These are phyloP conservation scores for Heteromormyrus szaboi DNA, from an alignment of 2,797 vertebrate genomes.

Conservation along the genomic window DNA sequence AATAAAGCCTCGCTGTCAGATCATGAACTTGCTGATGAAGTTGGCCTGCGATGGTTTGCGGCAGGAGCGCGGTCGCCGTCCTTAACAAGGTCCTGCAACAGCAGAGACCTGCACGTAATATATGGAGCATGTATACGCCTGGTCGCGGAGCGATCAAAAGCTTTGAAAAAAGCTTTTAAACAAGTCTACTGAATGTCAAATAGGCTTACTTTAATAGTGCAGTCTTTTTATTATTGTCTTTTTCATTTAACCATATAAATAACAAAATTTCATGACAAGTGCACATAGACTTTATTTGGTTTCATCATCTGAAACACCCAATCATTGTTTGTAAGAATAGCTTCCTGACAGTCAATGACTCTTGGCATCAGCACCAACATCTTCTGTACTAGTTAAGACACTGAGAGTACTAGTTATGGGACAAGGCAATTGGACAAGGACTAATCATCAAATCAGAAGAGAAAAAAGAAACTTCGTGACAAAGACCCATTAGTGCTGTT, in stretches of 20 bases:
- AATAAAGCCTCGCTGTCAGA: neutral
- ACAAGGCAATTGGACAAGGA: constrained; percentile 10
- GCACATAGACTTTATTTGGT: neutral
- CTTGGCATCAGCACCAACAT: neutral
- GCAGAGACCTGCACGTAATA: neutral
- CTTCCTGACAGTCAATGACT: neutral
- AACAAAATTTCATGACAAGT: neutral
- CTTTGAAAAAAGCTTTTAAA: neutral
- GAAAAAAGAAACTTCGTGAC: constrained; percentile 9
- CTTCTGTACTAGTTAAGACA: neutral
- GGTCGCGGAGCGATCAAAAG: neutral
- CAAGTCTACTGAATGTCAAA: neutral
- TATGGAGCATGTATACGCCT: neutral
- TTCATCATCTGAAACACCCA: neutral
- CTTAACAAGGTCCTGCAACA: neutral
- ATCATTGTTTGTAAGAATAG: neutral
- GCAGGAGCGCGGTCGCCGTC: neutral
- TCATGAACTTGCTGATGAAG: neutral
- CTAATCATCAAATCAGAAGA: constrained; percentile 20
- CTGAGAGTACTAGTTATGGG: neutral
- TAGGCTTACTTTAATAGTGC: neutral
- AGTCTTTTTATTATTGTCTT: neutral
- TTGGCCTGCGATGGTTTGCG: too few relatives aligned
- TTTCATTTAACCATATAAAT: neutral
- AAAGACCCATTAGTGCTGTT: constrained; percentile 31